A percentile compares a stretch with the other conserved stretches of the same genome.
Conservation (phyloP, 2,797 vertebrate genomes). For the Pipistrellus nathusii region DNA sequence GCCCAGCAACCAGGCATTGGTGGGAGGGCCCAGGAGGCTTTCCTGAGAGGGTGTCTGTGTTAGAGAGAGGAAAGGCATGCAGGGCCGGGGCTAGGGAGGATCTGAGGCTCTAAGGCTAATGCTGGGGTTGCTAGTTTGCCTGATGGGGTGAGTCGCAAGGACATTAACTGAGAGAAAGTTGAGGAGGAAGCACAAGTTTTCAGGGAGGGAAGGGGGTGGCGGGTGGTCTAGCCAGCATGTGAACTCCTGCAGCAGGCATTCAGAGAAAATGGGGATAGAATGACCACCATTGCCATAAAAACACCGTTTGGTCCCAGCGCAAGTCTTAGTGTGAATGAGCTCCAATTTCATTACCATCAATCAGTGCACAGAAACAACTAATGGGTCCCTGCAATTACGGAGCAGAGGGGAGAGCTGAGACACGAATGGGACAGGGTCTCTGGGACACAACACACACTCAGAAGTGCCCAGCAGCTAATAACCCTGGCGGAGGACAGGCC, state of each 20-base stretch:
- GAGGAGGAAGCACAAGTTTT: neutral
- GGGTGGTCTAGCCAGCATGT: neutral
- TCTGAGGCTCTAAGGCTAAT: neutral
- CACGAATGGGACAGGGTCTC: neutral
- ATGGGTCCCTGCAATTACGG: neutral
- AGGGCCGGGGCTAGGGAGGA: neutral
- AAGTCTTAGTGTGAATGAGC: neutral
- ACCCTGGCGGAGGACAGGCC: neutral
- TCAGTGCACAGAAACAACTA: constrained; percentile 16
- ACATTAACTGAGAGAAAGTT: neutral
- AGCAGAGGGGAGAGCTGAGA: constrained; percentile 29
- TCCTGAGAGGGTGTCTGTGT: neutral
- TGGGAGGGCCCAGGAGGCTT: neutral
- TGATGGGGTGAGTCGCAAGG: no score
- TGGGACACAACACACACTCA: neutral
- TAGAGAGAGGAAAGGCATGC: neutral
- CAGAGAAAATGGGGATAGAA: neutral
- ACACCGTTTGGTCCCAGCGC: neutral
- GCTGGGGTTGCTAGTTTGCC: neutral
- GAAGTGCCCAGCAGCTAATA: neutral
- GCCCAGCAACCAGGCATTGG: neutral
- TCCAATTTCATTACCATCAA: constrained; percentile 27
- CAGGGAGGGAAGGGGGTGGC: no score
- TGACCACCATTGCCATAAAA: neutral
- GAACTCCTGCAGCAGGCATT: neutral